These are phyloP conservation scores for Drosophila bifasciata DNA, from an alignment of 1,140 invertebrate genomes.

Conservation along the genomic window DNA sequence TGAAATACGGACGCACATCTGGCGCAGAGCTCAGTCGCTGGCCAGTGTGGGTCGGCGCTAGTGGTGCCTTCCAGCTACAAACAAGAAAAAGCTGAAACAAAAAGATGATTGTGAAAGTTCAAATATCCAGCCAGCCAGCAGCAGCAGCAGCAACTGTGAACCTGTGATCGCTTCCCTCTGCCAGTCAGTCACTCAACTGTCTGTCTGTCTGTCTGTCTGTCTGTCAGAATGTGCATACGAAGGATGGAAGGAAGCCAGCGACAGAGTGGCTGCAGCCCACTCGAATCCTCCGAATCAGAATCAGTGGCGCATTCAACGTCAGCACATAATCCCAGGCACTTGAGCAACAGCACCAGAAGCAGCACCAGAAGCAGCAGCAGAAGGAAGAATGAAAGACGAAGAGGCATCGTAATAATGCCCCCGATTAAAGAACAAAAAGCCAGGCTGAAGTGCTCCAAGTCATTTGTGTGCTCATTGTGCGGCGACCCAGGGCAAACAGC, in stretches of 20 bases:
- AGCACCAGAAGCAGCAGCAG: conserved; percentile 14
- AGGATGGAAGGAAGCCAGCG: conserved; percentile 16
- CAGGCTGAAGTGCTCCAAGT: conserved; percentile 70
- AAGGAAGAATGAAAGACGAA: conserved; percentile 34
- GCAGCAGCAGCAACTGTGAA: neutral
- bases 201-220: too few species aligned
- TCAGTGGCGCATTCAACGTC: conserved; percentile 75
- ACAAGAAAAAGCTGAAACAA: neutral
- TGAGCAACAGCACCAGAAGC: conserved; percentile 35
- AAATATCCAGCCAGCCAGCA: conserved; percentile 1
- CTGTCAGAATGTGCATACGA: too few species aligned
- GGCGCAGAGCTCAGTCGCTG: conserved; percentile 71
- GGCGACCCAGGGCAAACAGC: conserved; percentile 23
- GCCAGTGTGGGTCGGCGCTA: conserved; percentile 71
- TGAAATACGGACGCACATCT: conserved; percentile 77
- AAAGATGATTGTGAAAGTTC: conserved; percentile 4
- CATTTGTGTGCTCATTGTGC: conserved; percentile 76
- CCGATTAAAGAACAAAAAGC: conserved; percentile 77
- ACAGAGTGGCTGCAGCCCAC: neutral
- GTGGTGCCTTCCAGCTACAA: conserved; percentile 53
- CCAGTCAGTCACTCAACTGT: too few species aligned
- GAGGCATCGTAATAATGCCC: conserved; percentile 66
- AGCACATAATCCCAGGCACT: conserved; percentile 74
- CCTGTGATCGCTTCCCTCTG: neutral
- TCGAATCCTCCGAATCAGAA: conserved; percentile 34